These are phyloP conservation scores for Tringa solitaria DNA, from an alignment of 2,113 vertebrate species.

Conservation along the genomic window DNA sequence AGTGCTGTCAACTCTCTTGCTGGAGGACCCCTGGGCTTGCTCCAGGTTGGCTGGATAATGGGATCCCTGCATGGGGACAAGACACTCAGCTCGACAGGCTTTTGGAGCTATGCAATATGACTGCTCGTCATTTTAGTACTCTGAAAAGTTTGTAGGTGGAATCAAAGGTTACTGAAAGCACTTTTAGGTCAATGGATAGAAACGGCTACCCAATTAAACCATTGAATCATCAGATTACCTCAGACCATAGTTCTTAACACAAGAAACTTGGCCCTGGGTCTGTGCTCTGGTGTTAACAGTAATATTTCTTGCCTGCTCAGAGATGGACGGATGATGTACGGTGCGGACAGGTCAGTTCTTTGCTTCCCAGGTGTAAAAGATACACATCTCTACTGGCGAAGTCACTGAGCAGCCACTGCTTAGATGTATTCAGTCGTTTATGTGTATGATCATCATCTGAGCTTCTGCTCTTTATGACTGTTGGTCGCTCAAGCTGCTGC, in stretches of 20 bases:
- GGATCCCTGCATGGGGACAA: background rate
- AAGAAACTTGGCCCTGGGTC: background rate
- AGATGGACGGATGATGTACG: rapidly evolving
- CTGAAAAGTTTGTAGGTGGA: background rate
- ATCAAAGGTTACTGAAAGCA: background rate
- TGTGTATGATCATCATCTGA: background rate
- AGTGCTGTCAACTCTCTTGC: too few relatives aligned
- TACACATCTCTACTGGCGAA: background rate
- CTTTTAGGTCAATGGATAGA: background rate
- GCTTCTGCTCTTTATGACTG: background rate
- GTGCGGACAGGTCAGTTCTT: background rate
- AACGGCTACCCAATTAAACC: background rate
- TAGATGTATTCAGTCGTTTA: background rate
- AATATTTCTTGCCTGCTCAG: background rate
- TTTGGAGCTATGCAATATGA: background rate
- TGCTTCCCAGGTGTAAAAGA: background rate
- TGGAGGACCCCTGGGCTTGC: background rate
- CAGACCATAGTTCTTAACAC: background rate
- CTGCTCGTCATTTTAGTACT: background rate
- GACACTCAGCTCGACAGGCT: background rate
- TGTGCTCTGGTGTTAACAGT: background rate
- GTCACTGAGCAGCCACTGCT: background rate
- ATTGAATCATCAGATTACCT: background rate
- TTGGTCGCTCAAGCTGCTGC: background rate
- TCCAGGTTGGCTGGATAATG: background rate